Base-by-base conservation (phyloP, 37 sponge, comb jelly and placozoan genomes). In the Hormiphora californensis region DNA sequence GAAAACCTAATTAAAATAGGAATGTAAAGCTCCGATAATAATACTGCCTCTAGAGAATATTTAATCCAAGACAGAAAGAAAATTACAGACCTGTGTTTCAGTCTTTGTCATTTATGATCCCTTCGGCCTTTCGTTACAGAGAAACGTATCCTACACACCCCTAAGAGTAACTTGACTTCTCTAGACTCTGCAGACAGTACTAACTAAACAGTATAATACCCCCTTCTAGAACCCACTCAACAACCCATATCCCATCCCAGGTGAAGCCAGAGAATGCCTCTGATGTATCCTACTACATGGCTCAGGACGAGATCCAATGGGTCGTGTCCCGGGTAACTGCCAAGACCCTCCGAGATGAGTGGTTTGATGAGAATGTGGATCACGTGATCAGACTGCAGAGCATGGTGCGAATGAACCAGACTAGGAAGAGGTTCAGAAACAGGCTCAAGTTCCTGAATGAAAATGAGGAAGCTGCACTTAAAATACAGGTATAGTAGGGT, bases 371-470 rank as follows among this genome's bases (percentile, higher is more conserved):
- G 28, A 73, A 73, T 41, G 81, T 73, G 81, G 81, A 73, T 28
- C 12, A 39, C 1, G 81, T 73, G n/a, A 46, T 73, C n/a, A 21
- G 81, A 22, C 81, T 73, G 27, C 81, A 73, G 46, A 73, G 81
- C 38, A 73, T 73, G 25, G 81, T 36, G n/a, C 43, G 81, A 23
- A 73, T 73, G 81, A 73, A 46, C 81, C 21, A 44, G 1, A 51
- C 81, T 41, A 73, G 81, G 39, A 73, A 73, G 49, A 73, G 49
- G 81, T 94, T 89, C 85, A 85, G 41, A 37, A 88, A 90, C 63
- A 89, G 95, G 34, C 81, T 93, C 86, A 90, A 87, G 30, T 93
- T 89, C 85, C 90, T 97, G 32, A 85, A 85, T 15, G 88, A 87
- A 12, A 89, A 94, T 32, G 86, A 88, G 32, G 91, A 87, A 1